phyloP scores from a whole-genome alignment of 2,113 vertebrate genomes.

The Numenius arquata region DNA sequence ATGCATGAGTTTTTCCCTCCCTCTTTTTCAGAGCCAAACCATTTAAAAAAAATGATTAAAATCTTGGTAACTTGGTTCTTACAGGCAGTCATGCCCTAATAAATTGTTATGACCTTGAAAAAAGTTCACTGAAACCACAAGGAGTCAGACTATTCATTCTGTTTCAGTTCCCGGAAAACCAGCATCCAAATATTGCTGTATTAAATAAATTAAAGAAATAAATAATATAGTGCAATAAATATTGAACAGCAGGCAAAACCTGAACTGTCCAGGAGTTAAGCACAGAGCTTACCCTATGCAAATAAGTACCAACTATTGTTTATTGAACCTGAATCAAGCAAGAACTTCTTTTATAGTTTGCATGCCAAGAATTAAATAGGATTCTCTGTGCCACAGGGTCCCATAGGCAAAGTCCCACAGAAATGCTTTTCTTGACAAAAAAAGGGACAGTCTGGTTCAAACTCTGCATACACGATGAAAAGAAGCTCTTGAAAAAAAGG shows the following conservation, averaged over 20 bases:
- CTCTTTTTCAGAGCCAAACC: background rate
- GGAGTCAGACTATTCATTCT: slow-evolving; percentile 11
- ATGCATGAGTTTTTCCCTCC: background rate
- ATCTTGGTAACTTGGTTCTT: background rate
- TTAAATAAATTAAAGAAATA: slow-evolving; percentile 20
- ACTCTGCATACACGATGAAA: slow-evolving; percentile 19
- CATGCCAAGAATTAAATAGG: slow-evolving; percentile 44
- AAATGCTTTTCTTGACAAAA: slow-evolving; percentile 22
- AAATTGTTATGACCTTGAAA: slow-evolving; percentile 35
- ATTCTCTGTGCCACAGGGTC: slow-evolving; percentile 14
- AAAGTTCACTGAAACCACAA: slow-evolving; percentile 29
- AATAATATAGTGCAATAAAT: background rate
- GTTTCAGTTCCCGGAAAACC: background rate
- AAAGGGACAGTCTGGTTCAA: background rate
- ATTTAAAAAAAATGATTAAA: background rate
- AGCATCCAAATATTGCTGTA: background rate
- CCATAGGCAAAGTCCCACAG: slow-evolving; percentile 16
- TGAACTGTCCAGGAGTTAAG: background rate
- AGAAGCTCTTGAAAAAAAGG: background rate
- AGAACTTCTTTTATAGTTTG: background rate
- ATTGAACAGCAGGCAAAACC: background rate
- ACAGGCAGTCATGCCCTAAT: background rate
- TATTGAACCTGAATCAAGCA: slow-evolving; percentile 50
- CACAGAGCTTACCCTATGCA: background rate
- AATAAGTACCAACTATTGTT: slow-evolving; percentile 12